Evolutionary conservation across 1,140 invertebrate genomes (phyloP).

Genomic region (Ceratosolen fusciceps): DNA sequence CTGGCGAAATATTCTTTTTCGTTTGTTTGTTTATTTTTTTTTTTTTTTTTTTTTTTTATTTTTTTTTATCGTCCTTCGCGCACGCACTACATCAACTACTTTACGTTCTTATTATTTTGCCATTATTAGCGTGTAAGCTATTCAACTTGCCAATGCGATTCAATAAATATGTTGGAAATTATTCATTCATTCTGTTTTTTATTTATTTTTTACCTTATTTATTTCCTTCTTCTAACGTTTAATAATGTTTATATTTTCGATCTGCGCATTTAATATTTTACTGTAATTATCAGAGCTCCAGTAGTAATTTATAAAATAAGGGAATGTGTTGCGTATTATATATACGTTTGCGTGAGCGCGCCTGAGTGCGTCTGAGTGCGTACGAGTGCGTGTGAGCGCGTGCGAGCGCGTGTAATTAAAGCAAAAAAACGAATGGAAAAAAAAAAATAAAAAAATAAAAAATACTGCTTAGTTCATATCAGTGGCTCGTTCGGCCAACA

Average conservation of each 20-base stretch:
- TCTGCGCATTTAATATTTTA: background rate
- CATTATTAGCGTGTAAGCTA: constrained; percentile 67
- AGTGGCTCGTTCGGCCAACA: too few species aligned
- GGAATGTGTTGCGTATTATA: too few species aligned
- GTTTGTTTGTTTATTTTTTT: constrained; percentile 56
- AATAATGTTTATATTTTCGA: background rate
- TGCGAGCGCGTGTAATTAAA: too few species aligned
- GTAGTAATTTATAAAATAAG: too few species aligned
- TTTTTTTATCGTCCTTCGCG: constrained; percentile 59
- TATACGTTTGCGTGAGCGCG: too few species aligned
- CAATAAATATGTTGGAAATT: constrained; percentile 68
- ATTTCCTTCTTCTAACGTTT: constrained; percentile 33
- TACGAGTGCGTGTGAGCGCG: too few species aligned
- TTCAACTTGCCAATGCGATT: constrained; percentile 69
- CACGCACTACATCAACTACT: constrained; percentile 60
- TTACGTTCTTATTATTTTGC: constrained; percentile 61
- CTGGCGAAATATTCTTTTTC: constrained; percentile 47
- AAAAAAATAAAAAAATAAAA: too few species aligned
- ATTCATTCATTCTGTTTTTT: constrained; percentile 48
- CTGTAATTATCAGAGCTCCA: too few species aligned
- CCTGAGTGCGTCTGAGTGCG: too few species aligned
- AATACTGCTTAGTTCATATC: too few species aligned
- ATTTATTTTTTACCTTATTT: constrained; percentile 44
- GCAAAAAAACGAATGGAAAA: too few species aligned
- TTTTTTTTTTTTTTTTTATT: too few species aligned